Evolutionary conservation across 2,888 invertebrate genomes (phyloP).

Genomic region (Merodon equestris): DNA sequence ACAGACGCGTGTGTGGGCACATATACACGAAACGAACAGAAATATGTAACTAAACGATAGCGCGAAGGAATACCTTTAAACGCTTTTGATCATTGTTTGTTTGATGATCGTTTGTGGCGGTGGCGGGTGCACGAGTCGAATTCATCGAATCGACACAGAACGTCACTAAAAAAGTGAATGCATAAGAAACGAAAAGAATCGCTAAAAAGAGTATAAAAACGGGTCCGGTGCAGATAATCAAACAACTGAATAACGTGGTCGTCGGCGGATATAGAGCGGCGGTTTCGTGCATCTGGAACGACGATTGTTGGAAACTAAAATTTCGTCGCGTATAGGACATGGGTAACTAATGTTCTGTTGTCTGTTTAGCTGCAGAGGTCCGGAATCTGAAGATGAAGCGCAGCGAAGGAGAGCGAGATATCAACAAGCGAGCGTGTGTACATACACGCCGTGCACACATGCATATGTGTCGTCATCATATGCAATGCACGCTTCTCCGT

Average conservation of each 20-base stretch:
- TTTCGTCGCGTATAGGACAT: constrained; percentile 55
- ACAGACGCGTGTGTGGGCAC: constrained; percentile 30
- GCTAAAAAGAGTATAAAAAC: constrained; percentile 54
- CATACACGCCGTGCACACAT: constrained; percentile 10
- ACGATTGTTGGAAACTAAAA: constrained; percentile 63
- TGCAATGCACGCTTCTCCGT: too few species aligned
- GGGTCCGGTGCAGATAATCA: constrained; percentile 49
- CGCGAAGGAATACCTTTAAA: constrained; percentile 57
- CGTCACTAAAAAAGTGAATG: constrained; percentile 52
- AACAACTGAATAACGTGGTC: constrained; percentile 58
- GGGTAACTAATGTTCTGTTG: constrained; percentile 56
- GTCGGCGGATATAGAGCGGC: constrained; percentile 50
- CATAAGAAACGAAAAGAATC: constrained; percentile 54
- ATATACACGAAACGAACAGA: constrained; percentile 1
- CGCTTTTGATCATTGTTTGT: constrained; percentile 44
- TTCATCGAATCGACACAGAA: constrained; percentile 54
- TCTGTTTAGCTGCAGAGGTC: constrained; percentile 41
- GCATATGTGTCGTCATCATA: too few species aligned
- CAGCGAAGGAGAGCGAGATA: constrained; percentile 51
- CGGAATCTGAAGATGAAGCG: constrained; percentile 53
- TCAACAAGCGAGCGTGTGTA: constrained; percentile 60
- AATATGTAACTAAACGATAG: constrained; percentile 51
- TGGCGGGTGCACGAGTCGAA: not conserved
- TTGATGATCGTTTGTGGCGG: constrained; percentile 8
- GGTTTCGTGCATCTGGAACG: constrained; percentile 62